A percentile compares a stretch with the other conserved stretches of the same genome.
Evolutionary conservation across 2,113 vertebrate species (phyloP).

Genomic region (Carollia perspicillata): DNA sequence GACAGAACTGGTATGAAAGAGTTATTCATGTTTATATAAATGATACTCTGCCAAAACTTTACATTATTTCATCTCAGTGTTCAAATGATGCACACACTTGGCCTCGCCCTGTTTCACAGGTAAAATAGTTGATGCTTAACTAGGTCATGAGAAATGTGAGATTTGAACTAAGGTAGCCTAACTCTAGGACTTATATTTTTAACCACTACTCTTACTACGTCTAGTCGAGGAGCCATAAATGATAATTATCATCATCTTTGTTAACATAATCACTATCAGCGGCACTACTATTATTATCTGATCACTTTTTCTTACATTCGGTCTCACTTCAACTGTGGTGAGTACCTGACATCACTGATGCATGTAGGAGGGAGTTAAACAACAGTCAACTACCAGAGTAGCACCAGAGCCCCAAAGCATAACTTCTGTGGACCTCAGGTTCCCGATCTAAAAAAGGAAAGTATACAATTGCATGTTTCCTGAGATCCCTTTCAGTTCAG

Average conservation of each 20-base stretch:
- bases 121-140: background rate
- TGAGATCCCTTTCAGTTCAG: background rate
- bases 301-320: background rate
- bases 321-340: background rate
- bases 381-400: background rate
- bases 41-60: background rate
- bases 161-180: background rate
- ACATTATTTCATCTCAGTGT: background rate
- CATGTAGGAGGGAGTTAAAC: background rate
- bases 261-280: background rate
- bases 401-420: background rate
- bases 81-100: background rate
- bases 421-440: background rate
- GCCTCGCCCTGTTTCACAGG: background rate
- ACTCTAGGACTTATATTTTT: background rate
- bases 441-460: background rate
- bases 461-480: background rate
- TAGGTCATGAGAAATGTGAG: background rate
- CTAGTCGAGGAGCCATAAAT: background rate
- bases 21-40: background rate
- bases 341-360: background rate
- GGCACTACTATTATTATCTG: background rate
- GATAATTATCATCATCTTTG: background rate
- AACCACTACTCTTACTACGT: background rate
- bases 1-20: background rate